phyloP scores from a whole-genome alignment of 1,140 invertebrate genomes.

The honey bee (Apis mellifera) region Amel_HAv3.1 CM009936.2:14523001-14523500 shows the following conservation, averaged over 20 bases:
- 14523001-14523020: neutral
- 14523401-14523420: neutral
- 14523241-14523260: neutral
- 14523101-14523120: neutral
- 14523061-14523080: neutral
- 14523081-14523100: neutral
- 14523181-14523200: slow-evolving; percentile 8
- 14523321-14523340: neutral
- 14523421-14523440: neutral
- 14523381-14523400: neutral
- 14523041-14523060: neutral
- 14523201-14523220: slow-evolving; percentile 3
- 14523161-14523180: neutral
- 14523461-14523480: no score
- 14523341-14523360: neutral
- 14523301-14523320: slow-evolving; percentile 21
- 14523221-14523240: neutral
- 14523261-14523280: neutral
- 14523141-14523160: neutral
- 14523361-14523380: neutral
- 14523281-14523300: slow-evolving; percentile 7
- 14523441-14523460: neutral
- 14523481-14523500: no score
- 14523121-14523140: neutral
- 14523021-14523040: neutral